These are phyloP conservation scores for Nineta flava DNA, from an alignment of 2,888 invertebrate genomes.

Conservation along the genomic window DNA sequence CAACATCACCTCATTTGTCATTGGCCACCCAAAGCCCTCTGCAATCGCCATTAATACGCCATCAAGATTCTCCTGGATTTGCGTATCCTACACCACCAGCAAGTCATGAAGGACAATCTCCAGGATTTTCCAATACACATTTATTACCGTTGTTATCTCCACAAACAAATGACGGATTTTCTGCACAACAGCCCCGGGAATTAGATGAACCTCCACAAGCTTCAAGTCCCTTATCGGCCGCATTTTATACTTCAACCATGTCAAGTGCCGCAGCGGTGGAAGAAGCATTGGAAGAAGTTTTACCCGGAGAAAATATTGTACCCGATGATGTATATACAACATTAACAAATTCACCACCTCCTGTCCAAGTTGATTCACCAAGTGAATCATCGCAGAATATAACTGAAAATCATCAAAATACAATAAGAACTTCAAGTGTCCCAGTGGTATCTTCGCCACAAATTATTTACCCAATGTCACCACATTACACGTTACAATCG, in stretches of 20 bases:
- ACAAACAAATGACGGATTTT: slow-evolving; percentile 23
- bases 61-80: slow-evolving; percentile 51
- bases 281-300: slow-evolving; percentile 68
- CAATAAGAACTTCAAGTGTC: neutral
- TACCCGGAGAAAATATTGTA: slow-evolving; percentile 58
- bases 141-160: slow-evolving; percentile 28
- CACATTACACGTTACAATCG: slow-evolving; percentile 43
- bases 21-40: slow-evolving; percentile 40
- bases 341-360: slow-evolving; percentile 36
- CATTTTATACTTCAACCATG: slow-evolving; percentile 71
- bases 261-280: slow-evolving; percentile 77
- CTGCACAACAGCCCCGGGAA: slow-evolving; percentile 21
- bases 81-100: slow-evolving; percentile 80
- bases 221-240: slow-evolving; percentile 67
- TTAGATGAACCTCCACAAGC: slow-evolving; percentile 52
- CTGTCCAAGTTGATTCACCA: slow-evolving; percentile 27
- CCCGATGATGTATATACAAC: slow-evolving; percentile 32
- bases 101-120: slow-evolving; percentile 67
- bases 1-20: slow-evolving; percentile 18
- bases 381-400: slow-evolving; percentile 35
- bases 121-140: slow-evolving; percentile 25
- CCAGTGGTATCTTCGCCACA: slow-evolving; percentile 18
- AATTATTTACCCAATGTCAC: slow-evolving; percentile 27
- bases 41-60: slow-evolving; percentile 42
- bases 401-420: slow-evolving; percentile 24